Percentiles rank a stretch among this genome's conserved stretches.
phyloP scores from a whole-genome alignment of 2,113 vertebrate species.

The Meriones unguiculatus region DNA sequence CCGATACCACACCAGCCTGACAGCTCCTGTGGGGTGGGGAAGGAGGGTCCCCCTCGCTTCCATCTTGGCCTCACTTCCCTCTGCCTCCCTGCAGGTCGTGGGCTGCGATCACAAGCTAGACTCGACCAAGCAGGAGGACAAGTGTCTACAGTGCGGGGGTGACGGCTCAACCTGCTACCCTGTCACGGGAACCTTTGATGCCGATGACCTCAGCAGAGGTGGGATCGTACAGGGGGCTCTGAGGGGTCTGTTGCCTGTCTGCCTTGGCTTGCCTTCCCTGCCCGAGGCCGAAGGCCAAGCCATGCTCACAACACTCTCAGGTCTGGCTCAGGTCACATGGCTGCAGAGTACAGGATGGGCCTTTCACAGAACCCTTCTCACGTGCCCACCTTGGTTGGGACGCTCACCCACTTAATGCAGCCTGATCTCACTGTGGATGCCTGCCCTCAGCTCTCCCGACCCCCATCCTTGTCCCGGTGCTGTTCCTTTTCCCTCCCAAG shows the following conservation, averaged over 20 bases:
- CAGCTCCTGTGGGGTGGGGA: neutral
- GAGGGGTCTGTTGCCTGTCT: neutral
- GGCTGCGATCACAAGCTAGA: constrained; percentile 96
- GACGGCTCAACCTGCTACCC: constrained; percentile 91
- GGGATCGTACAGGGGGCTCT: neutral
- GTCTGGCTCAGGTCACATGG: neutral
- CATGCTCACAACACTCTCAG: accelerated
- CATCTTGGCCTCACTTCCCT: neutral
- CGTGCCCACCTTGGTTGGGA: no score
- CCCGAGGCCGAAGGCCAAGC: neutral
- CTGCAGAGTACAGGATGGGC: neutral
- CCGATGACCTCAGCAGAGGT: constrained; percentile 91
- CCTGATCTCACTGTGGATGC: accelerated
- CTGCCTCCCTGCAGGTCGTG: constrained; percentile 86
- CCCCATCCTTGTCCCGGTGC: neutral
- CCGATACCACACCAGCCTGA: neutral
- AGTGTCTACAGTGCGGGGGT: constrained; percentile 96
- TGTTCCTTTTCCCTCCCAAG: neutral
- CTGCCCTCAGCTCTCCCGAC: accelerated
- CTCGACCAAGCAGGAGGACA: constrained; percentile 94
- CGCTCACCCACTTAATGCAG: accelerated
- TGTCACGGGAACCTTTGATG: constrained; percentile 90
- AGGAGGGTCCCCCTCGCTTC: neutral
- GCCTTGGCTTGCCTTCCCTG: neutral
- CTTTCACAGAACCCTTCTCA: neutral